These are phyloP conservation scores for Patella pellucida DNA, from an alignment of 2,888 invertebrate genomes.

Conservation along the genomic window DNA sequence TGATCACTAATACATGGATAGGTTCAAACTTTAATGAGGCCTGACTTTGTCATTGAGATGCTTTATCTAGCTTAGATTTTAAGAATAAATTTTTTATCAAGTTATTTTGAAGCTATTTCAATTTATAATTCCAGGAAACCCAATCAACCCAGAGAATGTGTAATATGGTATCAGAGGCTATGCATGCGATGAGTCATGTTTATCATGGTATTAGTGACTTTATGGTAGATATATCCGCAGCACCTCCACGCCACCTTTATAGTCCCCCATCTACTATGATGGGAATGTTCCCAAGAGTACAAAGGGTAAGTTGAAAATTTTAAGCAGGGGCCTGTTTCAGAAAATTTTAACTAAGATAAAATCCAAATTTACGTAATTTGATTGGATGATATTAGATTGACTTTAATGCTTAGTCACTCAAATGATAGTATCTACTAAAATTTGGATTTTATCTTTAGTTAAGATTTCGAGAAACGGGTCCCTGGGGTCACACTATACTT, in stretches of 20 bases:
- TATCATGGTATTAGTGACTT: slow-evolving; percentile 92
- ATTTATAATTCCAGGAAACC: slow-evolving; percentile 42
- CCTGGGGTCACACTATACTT: no score
- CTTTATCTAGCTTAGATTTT: slow-evolving; percentile 14
- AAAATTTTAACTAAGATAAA: no score
- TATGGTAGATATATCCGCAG: slow-evolving; percentile 79
- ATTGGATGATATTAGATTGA: no score
- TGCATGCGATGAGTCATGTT: slow-evolving; percentile 89
- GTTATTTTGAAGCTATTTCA: background rate
- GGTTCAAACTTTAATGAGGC: slow-evolving; percentile 19
- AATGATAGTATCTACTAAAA: no score
- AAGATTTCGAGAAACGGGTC: no score
- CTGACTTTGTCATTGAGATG: slow-evolving; percentile 18
- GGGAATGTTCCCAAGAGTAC: no score
- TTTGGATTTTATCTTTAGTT: no score
- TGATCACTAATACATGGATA: slow-evolving; percentile 19
- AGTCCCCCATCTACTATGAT: background rate
- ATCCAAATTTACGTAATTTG: no score
- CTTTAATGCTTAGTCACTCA: no score
- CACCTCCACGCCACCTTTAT: slow-evolving; percentile 78
- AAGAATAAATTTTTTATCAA: background rate
- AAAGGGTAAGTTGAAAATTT: no score
- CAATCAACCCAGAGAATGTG: slow-evolving; percentile 76
- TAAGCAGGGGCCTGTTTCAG: no score
- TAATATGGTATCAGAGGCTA: slow-evolving; percentile 82